Evolutionary conservation across 2,888 invertebrate species (phyloP).

Genomic region (Drosophila sordidula): DNA sequence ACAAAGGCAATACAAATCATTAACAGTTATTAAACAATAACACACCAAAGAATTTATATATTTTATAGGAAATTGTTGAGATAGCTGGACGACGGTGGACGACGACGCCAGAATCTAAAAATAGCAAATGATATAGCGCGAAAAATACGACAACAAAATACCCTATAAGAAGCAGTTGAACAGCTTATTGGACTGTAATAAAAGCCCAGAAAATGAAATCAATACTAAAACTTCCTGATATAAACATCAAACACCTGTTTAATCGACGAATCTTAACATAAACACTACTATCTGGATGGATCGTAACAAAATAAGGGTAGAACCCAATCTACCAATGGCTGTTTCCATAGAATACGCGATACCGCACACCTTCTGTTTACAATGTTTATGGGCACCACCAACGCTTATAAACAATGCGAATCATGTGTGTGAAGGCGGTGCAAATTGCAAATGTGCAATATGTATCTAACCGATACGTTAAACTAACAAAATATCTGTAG

Average conservation of each 20-base stretch:
- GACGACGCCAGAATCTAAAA: slow-evolving; percentile 63
- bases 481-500: slow-evolving; percentile 1
- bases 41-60: slow-evolving; percentile 43
- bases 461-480: slow-evolving; percentile 18
- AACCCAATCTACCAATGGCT: neutral
- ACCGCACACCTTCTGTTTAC: neutral
- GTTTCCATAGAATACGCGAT: neutral
- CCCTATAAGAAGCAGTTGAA: slow-evolving; percentile 14
- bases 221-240: neutral
- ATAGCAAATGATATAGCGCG: slow-evolving; percentile 44
- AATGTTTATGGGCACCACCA: neutral
- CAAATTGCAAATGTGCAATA: slow-evolving; percentile 20
- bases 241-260: neutral
- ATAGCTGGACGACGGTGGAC: slow-evolving; percentile 41
- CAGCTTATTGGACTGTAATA: neutral
- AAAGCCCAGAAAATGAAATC: neutral
- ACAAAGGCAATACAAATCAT: slow-evolving; percentile 68
- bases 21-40: slow-evolving; percentile 77
- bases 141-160: slow-evolving; percentile 17
- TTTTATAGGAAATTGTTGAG: slow-evolving; percentile 50
- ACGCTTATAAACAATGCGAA: slow-evolving; percentile 2
- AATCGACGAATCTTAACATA: neutral
- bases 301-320: neutral
- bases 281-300: slow-evolving; percentile 1
- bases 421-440: slow-evolving; percentile 1